phyloP scores from a whole-genome alignment of 1,140 invertebrate species.

The Leguminivora glycinivorella region DNA sequence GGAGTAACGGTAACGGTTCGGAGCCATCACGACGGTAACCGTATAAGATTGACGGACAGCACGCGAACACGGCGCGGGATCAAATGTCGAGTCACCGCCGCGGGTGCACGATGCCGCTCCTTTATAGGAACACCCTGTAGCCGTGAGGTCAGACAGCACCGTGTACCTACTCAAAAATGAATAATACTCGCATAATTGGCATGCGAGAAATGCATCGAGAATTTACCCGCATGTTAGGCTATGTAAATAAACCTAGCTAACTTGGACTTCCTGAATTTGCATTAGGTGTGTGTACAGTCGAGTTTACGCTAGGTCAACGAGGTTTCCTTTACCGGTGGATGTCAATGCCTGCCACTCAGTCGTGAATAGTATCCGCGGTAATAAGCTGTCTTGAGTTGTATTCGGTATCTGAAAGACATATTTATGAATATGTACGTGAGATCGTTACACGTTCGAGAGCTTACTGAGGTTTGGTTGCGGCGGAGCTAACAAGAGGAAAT shows the following conservation, averaged over 20 bases:
- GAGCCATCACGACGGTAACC: constrained; percentile 57
- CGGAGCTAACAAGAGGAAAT: constrained; percentile 8
- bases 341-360: constrained; percentile 27
- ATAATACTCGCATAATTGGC: constrained; percentile 7
- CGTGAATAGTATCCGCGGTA: constrained; percentile 17
- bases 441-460: not conserved
- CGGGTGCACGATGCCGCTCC: constrained; percentile 49
- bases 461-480: constrained; percentile 13
- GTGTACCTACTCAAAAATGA: not conserved
- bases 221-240: constrained; percentile 7
- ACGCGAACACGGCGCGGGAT: constrained; percentile 46
- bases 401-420: constrained; percentile 1
- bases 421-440: constrained; percentile 1
- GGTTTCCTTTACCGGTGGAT: constrained; percentile 37
- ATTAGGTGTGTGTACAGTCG: constrained; percentile 5
- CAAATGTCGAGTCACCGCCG: constrained; percentile 58
- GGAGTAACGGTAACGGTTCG: constrained; percentile 49
- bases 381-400: constrained; percentile 6
- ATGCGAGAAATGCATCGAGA: not conserved
- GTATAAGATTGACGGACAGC: constrained; percentile 55
- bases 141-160: constrained; percentile 3
- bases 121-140: constrained; percentile 42
- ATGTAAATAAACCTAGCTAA: constrained; percentile 3
- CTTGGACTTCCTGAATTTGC: constrained; percentile 38
- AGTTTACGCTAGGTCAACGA: constrained; percentile 34